phyloP scores from a whole-genome alignment of 2,113 vertebrate species.

The Recurvirostra avosetta region DNA sequence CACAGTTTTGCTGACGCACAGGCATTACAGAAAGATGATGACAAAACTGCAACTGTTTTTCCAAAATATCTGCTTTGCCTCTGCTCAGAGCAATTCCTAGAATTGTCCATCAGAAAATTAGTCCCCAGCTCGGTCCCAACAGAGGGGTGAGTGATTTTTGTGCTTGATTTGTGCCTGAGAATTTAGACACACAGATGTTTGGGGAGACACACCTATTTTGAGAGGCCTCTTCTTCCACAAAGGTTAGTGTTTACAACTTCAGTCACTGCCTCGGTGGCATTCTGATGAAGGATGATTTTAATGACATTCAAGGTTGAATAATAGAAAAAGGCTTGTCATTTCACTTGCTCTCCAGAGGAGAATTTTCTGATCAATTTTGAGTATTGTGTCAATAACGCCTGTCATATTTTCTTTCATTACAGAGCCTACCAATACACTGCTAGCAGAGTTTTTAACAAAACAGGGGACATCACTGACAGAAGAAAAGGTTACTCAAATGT shows the following conservation, averaged over 20 bases:
- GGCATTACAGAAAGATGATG: background rate
- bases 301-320: background rate
- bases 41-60: background rate
- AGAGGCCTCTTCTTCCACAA: conserved; percentile 13
- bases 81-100: background rate
- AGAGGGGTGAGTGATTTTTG: background rate
- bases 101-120: background rate
- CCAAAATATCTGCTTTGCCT: background rate
- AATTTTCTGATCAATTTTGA: conserved; percentile 29
- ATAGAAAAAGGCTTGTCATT: background rate
- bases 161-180: background rate
- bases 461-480: background rate
- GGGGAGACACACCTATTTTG: background rate
- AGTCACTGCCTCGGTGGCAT: background rate
- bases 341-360: conserved; percentile 11
- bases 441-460: conserved; percentile 34
- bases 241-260: background rate
- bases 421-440: background rate
- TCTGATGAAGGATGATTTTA: background rate
- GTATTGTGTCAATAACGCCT: background rate
- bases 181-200: background rate
- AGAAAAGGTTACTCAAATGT: conserved; percentile 35
- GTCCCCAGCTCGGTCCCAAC: background rate
- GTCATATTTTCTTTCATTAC: background rate
- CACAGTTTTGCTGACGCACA: background rate